These are phyloP conservation scores for Mesaphorura yosii DNA, from an alignment of 1,140 invertebrate species.

Conservation along the genomic window DNA sequence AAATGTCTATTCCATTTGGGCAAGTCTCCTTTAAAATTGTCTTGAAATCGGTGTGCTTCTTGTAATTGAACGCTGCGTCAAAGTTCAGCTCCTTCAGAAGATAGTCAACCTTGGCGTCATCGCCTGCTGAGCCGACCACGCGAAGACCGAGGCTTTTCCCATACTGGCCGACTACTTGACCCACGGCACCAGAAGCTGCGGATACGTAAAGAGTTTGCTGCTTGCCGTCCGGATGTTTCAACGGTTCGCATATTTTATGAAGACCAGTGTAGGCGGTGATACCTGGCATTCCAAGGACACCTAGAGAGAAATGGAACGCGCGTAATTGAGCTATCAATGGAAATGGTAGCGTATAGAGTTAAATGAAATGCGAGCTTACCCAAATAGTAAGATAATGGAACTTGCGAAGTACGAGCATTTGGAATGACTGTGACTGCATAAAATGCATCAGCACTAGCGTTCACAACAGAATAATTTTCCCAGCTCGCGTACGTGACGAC, in stretches of 20 bases:
- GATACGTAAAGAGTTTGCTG: slow-evolving; percentile 4
- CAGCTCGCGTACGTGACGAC: background rate
- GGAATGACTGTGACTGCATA: background rate
- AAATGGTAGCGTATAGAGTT: too few relatives aligned
- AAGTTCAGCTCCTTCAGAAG: slow-evolving; percentile 41
- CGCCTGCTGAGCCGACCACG: slow-evolving; percentile 8
- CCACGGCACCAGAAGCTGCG: slow-evolving; percentile 7
- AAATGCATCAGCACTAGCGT: background rate
- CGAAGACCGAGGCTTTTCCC: slow-evolving; percentile 7
- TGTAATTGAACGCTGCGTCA: slow-evolving; percentile 59
- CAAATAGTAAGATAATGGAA: slow-evolving; percentile 6
- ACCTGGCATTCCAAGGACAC: background rate
- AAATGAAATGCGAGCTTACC: slow-evolving; percentile 4
- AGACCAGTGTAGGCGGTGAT: slow-evolving; percentile 5
- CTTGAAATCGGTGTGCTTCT: slow-evolving; percentile 43
- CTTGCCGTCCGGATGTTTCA: too few relatives aligned
- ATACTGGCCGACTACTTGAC: slow-evolving; percentile 13
- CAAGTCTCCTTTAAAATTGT: slow-evolving; percentile 47
- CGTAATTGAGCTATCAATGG: too few relatives aligned
- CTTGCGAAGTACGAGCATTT: background rate
- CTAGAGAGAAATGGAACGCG: too few relatives aligned
- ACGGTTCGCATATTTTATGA: slow-evolving; percentile 5
- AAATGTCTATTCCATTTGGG: slow-evolving; percentile 55
- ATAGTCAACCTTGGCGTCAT: slow-evolving; percentile 6
- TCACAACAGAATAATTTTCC: slow-evolving; percentile 4